Percentiles rank a stretch among this genome's conserved stretches.
Conservation (phyloP, 1,140 invertebrate genomes). For the Stenopsyche tienmushanensis region DNA sequence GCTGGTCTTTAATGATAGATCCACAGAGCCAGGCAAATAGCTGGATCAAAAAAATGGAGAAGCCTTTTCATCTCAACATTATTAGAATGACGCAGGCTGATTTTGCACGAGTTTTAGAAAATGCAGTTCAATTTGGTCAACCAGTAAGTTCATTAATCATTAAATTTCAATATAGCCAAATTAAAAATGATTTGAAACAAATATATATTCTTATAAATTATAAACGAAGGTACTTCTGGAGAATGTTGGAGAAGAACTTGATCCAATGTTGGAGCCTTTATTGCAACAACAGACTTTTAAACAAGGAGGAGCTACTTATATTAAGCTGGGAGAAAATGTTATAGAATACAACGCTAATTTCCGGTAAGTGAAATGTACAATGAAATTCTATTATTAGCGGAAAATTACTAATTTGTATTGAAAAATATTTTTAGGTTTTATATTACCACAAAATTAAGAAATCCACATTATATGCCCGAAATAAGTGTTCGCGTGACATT, state of each 20-base stretch:
- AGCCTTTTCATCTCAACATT: conserved; percentile 78
- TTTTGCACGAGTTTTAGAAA: conserved; percentile 84
- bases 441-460: conserved; percentile 91
- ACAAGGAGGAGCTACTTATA: conserved; percentile 77
- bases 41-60: conserved; percentile 94
- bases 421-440: conserved; percentile 69
- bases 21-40: conserved; percentile 93
- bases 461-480: conserved; percentile 92
- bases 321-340: conserved; percentile 81
- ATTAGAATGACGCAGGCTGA: conserved; percentile 80
- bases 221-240: conserved; percentile 74
- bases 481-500: conserved; percentile 89
- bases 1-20: conserved; percentile 93
- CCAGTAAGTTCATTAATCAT: conserved; percentile 57
- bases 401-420: background rate
- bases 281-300: conserved; percentile 87
- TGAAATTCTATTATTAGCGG: background rate
- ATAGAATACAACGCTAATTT: conserved; percentile 86
- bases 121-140: conserved; percentile 90
- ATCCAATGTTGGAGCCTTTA: conserved; percentile 86
- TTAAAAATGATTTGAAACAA: background rate
- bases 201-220: conserved; percentile 27
- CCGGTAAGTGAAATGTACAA: conserved; percentile 56
- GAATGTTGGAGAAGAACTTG: conserved; percentile 86
- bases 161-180: background rate